These are phyloP conservation scores for Anhinga anhinga DNA, from an alignment of 2,113 vertebrate genomes.

Conservation along the genomic window DNA sequence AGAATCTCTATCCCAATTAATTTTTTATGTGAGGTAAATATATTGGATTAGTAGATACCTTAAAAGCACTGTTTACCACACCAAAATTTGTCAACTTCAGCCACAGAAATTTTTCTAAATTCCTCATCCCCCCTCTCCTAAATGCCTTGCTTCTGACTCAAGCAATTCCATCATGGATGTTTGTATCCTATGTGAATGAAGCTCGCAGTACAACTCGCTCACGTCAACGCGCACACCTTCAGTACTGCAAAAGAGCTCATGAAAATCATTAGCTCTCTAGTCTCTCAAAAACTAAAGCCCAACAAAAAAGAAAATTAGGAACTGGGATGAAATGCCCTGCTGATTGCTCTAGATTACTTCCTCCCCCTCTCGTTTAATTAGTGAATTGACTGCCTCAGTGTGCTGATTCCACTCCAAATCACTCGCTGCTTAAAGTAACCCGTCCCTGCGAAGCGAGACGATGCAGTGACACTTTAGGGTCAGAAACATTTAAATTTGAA, in stretches of 20 bases:
- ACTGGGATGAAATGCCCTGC: conserved; percentile 25
- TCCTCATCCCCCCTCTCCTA: neutral
- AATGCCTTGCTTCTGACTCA: neutral
- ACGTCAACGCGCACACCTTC: neutral
- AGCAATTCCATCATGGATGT: neutral
- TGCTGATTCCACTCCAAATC: conserved; percentile 1
- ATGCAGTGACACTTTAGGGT: neutral
- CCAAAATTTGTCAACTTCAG: neutral
- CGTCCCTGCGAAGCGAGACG: neutral
- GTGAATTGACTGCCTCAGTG: neutral
- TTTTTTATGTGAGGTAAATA: neutral
- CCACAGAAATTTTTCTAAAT: neutral
- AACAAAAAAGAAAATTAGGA: conserved; percentile 11
- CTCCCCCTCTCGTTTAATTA: conserved; percentile 10
- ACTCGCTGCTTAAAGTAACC: neutral
- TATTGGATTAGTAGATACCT: neutral
- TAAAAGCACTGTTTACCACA: neutral
- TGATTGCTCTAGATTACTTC: conserved; percentile 40
- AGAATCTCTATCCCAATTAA: neutral
- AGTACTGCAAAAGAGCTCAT: neutral
- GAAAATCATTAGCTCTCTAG: neutral
- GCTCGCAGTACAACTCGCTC: neutral
- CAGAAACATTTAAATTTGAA: neutral
- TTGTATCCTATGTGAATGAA: neutral
- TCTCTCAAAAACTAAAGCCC: neutral